Conservation (phyloP, 2,113 vertebrate species). For the Cepphus grylle region DNA sequence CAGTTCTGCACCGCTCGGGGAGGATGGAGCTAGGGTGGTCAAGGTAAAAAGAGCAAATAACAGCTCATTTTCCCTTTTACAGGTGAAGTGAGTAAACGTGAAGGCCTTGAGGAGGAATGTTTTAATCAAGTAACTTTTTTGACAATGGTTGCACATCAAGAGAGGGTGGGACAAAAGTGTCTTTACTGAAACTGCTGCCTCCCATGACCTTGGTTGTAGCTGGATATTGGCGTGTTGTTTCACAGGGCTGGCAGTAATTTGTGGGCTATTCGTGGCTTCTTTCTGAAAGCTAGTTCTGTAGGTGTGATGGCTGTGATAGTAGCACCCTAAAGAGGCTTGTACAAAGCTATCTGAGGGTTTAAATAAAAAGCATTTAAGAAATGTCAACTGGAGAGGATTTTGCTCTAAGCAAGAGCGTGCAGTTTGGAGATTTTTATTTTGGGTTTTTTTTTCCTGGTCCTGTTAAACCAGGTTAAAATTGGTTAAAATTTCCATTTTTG, state of each 20-base stretch:
- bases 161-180: neutral
- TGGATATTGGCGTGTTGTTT: neutral
- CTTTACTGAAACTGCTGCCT: neutral
- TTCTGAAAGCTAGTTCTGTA: neutral
- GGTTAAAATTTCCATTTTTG: neutral
- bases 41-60: neutral
- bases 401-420: neutral
- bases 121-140: neutral
- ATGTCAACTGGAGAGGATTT: neutral
- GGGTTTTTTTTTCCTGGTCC: neutral
- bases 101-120: neutral
- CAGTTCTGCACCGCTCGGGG: neutral
- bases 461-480: neutral
- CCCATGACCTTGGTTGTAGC: neutral
- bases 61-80: neutral
- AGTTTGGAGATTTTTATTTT: rapidly evolving
- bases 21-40: neutral
- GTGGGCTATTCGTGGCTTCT: neutral
- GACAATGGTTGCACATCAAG: neutral
- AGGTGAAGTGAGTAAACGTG: neutral
- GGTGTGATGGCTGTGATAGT: neutral
- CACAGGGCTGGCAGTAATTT: neutral
- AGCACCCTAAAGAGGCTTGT: neutral
- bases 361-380: neutral
- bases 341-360: neutral